Evolutionary conservation across 2,797 vertebrate genomes (phyloP).

Genomic region (Anabas testudineus): DNA sequence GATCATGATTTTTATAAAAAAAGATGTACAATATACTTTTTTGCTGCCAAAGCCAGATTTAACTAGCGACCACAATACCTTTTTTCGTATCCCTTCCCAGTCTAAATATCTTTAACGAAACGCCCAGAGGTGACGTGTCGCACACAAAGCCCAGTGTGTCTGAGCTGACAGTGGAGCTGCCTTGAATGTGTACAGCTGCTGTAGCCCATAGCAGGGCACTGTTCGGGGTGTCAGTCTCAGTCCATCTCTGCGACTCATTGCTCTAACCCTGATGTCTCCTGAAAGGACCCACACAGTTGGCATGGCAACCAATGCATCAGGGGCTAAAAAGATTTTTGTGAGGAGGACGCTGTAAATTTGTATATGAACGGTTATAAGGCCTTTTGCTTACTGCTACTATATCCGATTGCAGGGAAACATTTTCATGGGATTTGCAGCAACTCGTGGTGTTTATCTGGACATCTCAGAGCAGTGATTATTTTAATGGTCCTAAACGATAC

Average conservation of each 20-base stretch:
- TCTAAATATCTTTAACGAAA: background rate
- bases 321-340: background rate
- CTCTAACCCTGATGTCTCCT: constrained; percentile 17
- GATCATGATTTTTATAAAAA: constrained; percentile 15
- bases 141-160: constrained; percentile 11
- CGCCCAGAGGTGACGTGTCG: background rate
- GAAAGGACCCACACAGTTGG: constrained; percentile 28
- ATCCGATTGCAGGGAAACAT: background rate
- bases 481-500: too few relatives aligned
- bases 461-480: too few relatives aligned
- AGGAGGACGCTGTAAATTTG: background rate
- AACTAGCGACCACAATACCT: background rate
- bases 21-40: background rate
- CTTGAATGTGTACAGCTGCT: constrained; percentile 20
- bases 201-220: constrained; percentile 24
- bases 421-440: background rate
- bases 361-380: background rate
- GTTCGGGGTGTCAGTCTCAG: constrained; percentile 18
- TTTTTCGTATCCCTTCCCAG: background rate
- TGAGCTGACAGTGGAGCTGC: constrained; percentile 12
- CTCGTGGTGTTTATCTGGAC: too few relatives aligned
- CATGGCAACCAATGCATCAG: constrained; percentile 1
- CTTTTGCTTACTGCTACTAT: background rate
- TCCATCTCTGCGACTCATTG: constrained; percentile 18
- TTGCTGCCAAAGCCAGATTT: background rate